These are phyloP conservation scores for Ormyrus nitidulus DNA, from an alignment of 2,888 invertebrate genomes.

Conservation along the genomic window DNA sequence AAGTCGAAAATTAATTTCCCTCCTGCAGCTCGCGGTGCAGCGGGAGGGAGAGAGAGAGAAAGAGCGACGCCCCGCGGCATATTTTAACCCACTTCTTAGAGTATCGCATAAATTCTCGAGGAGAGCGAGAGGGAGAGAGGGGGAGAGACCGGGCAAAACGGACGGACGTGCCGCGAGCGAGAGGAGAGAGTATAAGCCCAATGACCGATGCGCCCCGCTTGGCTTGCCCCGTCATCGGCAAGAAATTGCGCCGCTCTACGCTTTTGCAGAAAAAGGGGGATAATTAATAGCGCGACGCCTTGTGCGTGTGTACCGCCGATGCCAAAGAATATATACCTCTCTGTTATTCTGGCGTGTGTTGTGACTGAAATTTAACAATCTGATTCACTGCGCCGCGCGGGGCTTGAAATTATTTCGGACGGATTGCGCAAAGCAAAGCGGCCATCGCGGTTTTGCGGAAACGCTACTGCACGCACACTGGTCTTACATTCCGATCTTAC, in stretches of 20 bases:
- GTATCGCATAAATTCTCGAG: conserved; percentile 58
- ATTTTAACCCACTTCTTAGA: conserved; percentile 72
- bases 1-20: conserved; percentile 71
- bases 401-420: conserved; percentile 20
- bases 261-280: conserved; percentile 20
- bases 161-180: conserved; percentile 9
- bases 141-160: neutral
- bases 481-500: too few species aligned
- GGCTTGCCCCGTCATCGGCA: conserved; percentile 42
- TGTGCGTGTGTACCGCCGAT: neutral
- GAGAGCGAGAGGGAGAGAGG: conserved; percentile 4
- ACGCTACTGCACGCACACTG: too few species aligned
- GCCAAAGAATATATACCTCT: neutral
- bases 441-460: too few species aligned
- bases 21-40: conserved; percentile 15
- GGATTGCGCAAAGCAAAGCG: neutral
- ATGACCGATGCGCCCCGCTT: conserved; percentile 50
- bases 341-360: conserved; percentile 44
- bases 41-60: conserved; percentile 28
- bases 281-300: conserved; percentile 34
- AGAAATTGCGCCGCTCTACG: conserved; percentile 35
- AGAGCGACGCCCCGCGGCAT: conserved; percentile 63
- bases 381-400: conserved; percentile 27
- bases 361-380: conserved; percentile 35
- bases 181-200: conserved; percentile 31